phyloP scores from a whole-genome alignment of 2,113 vertebrate genomes.

The Lipophrys pholis region DNA sequence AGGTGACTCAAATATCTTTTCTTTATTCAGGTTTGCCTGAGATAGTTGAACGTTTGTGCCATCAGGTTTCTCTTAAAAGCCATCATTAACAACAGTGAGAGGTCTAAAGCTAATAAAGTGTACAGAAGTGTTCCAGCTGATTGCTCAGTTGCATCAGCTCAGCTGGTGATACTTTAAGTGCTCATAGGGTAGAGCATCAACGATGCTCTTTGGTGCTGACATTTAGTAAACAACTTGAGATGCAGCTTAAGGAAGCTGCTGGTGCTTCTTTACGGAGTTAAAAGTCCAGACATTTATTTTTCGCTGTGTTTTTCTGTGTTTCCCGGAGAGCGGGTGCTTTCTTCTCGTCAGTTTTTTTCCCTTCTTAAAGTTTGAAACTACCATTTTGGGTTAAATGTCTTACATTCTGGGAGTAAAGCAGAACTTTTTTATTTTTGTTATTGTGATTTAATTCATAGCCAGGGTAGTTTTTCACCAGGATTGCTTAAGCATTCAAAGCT shows the following conservation, averaged over 20 bases:
- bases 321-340: not conserved
- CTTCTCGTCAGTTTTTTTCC: not conserved
- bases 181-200: not conserved
- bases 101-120: not conserved
- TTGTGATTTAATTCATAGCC: not conserved
- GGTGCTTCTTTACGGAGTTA: not conserved
- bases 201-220: not conserved
- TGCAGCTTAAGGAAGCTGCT: not conserved
- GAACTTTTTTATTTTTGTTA: not conserved
- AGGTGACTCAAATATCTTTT: too few relatives aligned
- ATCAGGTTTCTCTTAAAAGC: too few relatives aligned
- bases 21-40: too few relatives aligned
- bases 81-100: not conserved
- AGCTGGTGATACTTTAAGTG: not conserved
- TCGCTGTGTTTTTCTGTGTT: not conserved
- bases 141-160: not conserved
- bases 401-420: not conserved
- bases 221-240: not conserved
- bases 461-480: not conserved
- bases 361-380: not conserved
- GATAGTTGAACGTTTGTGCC: too few relatives aligned
- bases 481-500: not conserved
- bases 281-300: not conserved
- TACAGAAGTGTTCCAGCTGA: not conserved
- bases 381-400: not conserved